These are phyloP conservation scores for Megamerina dolium DNA, from an alignment of 2,888 invertebrate species.

Conservation along the genomic window DNA sequence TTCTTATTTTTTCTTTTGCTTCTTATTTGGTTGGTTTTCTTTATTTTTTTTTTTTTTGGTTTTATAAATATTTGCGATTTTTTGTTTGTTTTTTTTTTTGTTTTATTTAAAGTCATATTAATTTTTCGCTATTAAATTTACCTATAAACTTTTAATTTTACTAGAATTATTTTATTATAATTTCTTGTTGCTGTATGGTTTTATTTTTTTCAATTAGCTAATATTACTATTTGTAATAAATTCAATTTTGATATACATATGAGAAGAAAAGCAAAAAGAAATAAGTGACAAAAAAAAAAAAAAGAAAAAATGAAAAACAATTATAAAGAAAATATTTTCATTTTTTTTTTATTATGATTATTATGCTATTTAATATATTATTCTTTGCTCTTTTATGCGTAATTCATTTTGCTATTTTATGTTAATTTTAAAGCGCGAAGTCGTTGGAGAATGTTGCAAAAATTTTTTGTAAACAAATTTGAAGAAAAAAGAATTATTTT, in stretches of 20 bases:
- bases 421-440: constrained; percentile 21
- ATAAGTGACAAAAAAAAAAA: background rate
- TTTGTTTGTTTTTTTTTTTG: too few species aligned
- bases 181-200: background rate
- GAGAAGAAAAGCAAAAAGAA: background rate
- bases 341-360: constrained; percentile 11
- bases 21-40: too few species aligned
- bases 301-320: background rate
- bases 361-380: too few species aligned
- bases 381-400: constrained; percentile 4
- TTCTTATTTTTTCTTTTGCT: too few species aligned
- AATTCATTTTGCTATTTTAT: constrained; percentile 12
- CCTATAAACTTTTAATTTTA: constrained; percentile 12
- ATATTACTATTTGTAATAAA: too few species aligned
- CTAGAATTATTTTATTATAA: background rate
- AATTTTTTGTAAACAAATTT: constrained; percentile 16
- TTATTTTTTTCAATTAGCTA: background rate
- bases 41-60: too few species aligned
- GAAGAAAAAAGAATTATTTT: too few species aligned
- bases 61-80: too few species aligned
- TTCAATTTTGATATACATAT: background rate
- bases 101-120: too few species aligned
- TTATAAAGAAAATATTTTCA: constrained; percentile 2
- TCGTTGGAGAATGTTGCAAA: constrained; percentile 22
- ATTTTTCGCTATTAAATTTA: too few species aligned